phyloP scores from a whole-genome alignment of 2,113 vertebrate species.

The Protobothrops mucrosquamatus region DNA sequence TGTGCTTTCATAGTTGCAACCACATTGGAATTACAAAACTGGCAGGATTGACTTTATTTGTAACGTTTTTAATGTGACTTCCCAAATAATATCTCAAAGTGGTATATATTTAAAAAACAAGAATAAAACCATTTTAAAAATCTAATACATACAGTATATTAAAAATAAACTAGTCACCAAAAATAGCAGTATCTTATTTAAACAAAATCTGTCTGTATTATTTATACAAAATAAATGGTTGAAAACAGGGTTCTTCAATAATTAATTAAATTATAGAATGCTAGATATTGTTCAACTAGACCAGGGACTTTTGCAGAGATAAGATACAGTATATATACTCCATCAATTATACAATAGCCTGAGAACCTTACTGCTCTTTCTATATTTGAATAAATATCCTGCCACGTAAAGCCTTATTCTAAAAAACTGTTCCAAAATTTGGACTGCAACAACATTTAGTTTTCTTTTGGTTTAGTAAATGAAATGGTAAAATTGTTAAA shows the following conservation, averaged over 20 bases:
- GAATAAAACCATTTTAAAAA: background rate
- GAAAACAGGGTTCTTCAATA: background rate
- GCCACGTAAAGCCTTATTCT: background rate
- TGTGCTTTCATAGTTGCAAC: background rate
- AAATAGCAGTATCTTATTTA: background rate
- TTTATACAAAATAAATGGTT: background rate
- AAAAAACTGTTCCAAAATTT: background rate
- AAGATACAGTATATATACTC: background rate
- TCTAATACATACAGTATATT: background rate
- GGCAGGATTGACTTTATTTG: background rate
- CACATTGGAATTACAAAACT: background rate
- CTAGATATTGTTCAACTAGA: background rate
- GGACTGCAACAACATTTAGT: background rate
- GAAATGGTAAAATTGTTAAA: background rate
- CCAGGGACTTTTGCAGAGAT: background rate
- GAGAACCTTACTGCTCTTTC: background rate
- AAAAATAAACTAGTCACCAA: background rate
- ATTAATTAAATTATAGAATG: background rate
- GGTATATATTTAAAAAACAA: background rate
- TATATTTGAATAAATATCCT: background rate
- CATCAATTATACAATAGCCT: background rate
- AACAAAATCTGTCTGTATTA: background rate
- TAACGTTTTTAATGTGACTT: background rate
- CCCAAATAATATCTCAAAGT: background rate
- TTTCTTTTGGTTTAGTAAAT: background rate